Conservation (phyloP, 2,113 vertebrate species). For the Menidia beryllina region DNA sequence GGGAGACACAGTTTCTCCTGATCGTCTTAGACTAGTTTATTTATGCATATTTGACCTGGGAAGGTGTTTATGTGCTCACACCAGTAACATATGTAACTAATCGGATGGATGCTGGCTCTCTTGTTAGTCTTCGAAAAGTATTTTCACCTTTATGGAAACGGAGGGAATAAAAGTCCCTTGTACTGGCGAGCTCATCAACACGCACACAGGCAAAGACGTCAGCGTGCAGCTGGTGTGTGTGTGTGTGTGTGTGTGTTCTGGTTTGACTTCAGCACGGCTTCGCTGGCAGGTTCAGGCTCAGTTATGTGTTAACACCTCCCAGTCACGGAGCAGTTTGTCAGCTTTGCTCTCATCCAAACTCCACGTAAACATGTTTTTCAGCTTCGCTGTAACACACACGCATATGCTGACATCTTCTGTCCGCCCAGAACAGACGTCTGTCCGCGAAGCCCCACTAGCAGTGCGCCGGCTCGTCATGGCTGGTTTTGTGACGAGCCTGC, state of each 20-base stretch:
- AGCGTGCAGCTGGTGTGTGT: background rate
- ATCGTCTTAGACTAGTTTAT: conserved; percentile 37
- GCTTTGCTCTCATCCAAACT: conserved; percentile 18
- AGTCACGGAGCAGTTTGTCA: conserved; percentile 24
- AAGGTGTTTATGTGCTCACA: conserved; percentile 19
- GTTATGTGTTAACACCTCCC: conserved; percentile 22
- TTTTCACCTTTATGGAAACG: background rate
- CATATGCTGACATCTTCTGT: conserved; percentile 34
- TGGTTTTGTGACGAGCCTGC: conserved; percentile 39
- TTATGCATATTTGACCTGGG: conserved; percentile 23
- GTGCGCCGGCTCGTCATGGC: conserved; percentile 40
- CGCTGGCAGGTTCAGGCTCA: conserved; percentile 11
- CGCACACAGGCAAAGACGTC: background rate
- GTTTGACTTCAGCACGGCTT: conserved; percentile 9
- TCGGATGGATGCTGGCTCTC: background rate
- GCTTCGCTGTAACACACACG: background rate
- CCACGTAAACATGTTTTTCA: conserved; percentile 41
- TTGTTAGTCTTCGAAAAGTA: conserved; percentile 6
- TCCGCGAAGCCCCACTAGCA: conserved; percentile 18
- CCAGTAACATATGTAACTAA: conserved; percentile 7
- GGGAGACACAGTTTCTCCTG: conserved; percentile 21
- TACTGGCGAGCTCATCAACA: background rate
- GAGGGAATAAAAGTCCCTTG: background rate
- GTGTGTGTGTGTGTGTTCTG: conserved; percentile 17
- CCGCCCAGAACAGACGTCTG: conserved; percentile 12